Base-by-base conservation (phyloP, 2,113 vertebrate species). In the Manacus vitellinus region DNA sequence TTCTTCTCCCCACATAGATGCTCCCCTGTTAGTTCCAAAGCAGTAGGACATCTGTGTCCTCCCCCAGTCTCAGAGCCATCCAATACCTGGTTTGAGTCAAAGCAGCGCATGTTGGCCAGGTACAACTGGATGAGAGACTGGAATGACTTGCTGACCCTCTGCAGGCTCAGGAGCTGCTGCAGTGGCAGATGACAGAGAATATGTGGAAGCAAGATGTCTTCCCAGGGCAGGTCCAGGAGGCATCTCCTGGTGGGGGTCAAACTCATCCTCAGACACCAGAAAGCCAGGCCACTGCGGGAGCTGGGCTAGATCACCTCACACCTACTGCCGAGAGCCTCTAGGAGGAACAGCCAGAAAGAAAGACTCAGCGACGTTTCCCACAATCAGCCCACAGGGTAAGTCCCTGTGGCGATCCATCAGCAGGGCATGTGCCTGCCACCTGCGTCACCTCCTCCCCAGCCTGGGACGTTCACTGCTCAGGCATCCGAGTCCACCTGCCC, bases 151-250 rank as follows among this genome's bases (percentile, higher is more conserved):
- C 99, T 99, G 92, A 99, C 99, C 88, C 99, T 98, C 97, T 99
- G 99, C 85, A 99, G 96, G 80, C 97, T 98, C 85, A 99, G 97
- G 41, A 99, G 98, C 76, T 99, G 98, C 85, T 98, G 98, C 95
- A 99, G 96, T 2, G 99, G 99, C 55, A 99, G 97, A 56, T 98
- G 96, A 67, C 97, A 98, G 54, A 99, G 97, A 62, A 99, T 96
- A 46, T 99, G 98, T 30, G 99, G 99, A 39, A 99, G 98, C 52
- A 99, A 94, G 15, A 99, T 98, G 95, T 99, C 99, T 97, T 99
- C 99, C 99, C 99, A 99, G 24, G 99, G 99, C 95, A 99, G 96
- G 92, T 99, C 99, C 97, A 99, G 95, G 56, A 99, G 97, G 83
- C 99, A 98, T 93, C 97, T 98, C 90, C 99, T 98, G 97, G 58